Percentiles rank a stretch among this genome's conserved stretches.
phyloP scores from a whole-genome alignment of 2,113 vertebrate genomes.

The Litocranius walleri region DNA sequence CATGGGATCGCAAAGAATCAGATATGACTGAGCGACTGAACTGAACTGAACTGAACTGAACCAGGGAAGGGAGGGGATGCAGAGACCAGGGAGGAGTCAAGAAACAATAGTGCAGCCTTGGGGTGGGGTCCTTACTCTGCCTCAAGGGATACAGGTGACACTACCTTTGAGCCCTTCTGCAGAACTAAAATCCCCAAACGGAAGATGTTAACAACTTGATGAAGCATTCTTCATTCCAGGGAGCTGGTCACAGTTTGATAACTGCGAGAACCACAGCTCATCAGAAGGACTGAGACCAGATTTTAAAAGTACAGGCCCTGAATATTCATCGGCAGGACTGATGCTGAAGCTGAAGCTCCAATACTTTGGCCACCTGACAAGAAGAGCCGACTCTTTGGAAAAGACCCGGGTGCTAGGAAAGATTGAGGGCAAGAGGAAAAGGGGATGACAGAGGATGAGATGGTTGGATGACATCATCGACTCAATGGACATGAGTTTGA shows the following conservation, averaged over 20 bases:
- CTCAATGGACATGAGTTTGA: neutral
- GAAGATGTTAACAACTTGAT: neutral
- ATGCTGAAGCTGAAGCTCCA: neutral
- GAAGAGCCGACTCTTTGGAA: neutral
- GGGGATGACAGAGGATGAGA: neutral
- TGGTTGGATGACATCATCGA: neutral
- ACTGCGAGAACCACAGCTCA: neutral
- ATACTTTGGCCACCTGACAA: neutral
- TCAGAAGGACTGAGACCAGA: neutral
- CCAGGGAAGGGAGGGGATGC: neutral
- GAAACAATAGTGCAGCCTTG: neutral
- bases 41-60: too few species aligned
- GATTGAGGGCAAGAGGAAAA: neutral
- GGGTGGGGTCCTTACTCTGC: neutral
- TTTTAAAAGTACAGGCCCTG: neutral
- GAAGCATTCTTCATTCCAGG: neutral
- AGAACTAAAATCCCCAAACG: neutral
- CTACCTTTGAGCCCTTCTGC: neutral
- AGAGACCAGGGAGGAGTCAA: neutral
- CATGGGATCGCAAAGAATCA: too few species aligned
- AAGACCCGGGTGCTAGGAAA: neutral
- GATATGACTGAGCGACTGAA: fast-evolving
- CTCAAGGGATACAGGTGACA: neutral
- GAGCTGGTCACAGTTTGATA: neutral
- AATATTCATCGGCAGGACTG: neutral